Conservation (phyloP, 2,797 vertebrate genomes). For the Macrochelys suwanniensis region DNA sequence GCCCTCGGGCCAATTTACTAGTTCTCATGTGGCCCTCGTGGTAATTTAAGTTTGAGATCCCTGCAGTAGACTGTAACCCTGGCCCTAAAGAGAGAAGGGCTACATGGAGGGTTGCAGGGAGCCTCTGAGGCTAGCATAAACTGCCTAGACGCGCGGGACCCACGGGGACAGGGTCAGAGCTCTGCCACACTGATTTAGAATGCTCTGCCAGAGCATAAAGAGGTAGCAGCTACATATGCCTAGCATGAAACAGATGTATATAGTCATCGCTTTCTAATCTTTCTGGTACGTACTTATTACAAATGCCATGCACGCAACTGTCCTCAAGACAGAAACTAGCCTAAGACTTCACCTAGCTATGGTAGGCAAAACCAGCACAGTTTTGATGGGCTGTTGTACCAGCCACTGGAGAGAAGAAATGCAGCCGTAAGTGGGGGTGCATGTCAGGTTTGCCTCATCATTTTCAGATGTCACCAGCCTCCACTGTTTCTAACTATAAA, state of each 20-base stretch:
- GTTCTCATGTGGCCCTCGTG: no score
- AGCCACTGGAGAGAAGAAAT: conserved; percentile 51
- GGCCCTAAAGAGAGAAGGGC: no score
- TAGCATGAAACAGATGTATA: not conserved
- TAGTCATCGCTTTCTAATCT: not conserved
- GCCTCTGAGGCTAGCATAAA: no score
- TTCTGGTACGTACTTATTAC: not conserved
- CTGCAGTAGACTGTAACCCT: no score
- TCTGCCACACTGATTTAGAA: not conserved
- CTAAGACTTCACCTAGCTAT: not conserved
- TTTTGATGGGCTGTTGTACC: not conserved
- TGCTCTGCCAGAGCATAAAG: not conserved
- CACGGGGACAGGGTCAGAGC: no score
- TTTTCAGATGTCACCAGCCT: conserved; percentile 77
- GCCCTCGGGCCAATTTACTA: no score
- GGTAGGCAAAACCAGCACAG: not conserved
- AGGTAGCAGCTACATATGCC: not conserved
- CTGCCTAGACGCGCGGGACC: no score
- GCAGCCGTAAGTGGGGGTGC: conserved; percentile 61
- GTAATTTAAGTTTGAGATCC: no score
- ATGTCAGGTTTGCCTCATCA: conserved; percentile 70
- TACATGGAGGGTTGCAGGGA: no score
- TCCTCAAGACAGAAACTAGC: not conserved
- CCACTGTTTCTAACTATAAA: conserved; percentile 74
- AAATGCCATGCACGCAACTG: not conserved